phyloP scores from a whole-genome alignment of 2,888 invertebrate species.

The Pollenia griseotomentosa region DNA sequence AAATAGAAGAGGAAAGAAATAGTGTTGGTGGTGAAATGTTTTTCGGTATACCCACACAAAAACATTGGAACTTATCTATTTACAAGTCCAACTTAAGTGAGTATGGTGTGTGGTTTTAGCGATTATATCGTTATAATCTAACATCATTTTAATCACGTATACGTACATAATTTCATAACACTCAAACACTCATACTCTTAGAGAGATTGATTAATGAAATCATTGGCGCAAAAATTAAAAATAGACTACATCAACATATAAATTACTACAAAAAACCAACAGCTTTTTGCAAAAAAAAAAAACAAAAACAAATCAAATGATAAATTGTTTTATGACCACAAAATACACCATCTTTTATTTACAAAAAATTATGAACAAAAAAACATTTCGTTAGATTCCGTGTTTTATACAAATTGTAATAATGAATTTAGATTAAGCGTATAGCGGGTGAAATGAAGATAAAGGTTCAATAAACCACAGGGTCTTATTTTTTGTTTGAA shows the following conservation, averaged over 20 bases:
- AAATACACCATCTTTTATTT: conserved; percentile 5
- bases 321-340: conserved; percentile 36
- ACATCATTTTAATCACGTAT: conserved; percentile 6
- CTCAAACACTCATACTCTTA: not conserved
- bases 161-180: not conserved
- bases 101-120: conserved; percentile 48
- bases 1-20: not conserved
- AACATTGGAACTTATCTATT: not conserved
- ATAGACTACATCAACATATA: not conserved
- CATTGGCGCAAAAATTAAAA: not conserved
- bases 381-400: conserved; percentile 6
- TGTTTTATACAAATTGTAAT: not conserved
- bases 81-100: not conserved
- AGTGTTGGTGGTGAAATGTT: not conserved
- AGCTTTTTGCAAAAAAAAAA: not conserved
- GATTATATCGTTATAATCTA: conserved; percentile 52
- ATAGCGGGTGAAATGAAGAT: conserved; percentile 2
- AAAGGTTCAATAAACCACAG: not conserved
- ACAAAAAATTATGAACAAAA: conserved; percentile 26
- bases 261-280: not conserved
- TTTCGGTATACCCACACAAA: not conserved
- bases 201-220: conserved; percentile 7
- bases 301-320: not conserved
- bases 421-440: conserved; percentile 13
- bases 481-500: no score